Conservation (phyloP, 2,888 invertebrate species). For the Plagodis dolabraria region DNA sequence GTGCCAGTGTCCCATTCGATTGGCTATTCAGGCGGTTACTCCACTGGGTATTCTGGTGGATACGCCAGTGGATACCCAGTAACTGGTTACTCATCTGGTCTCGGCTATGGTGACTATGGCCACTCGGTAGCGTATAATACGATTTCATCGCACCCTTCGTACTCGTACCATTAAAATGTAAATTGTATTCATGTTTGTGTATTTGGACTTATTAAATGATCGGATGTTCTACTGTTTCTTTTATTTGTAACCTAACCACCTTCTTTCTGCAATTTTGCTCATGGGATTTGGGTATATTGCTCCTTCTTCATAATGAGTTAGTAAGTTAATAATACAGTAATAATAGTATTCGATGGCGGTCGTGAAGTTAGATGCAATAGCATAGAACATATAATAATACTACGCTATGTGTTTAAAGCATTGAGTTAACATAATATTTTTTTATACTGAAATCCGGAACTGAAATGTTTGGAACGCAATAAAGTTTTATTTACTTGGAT, state of each 20-base stretch:
- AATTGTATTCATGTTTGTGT: conserved; percentile 7
- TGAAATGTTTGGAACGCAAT: too few relatives aligned
- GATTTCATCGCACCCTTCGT: conserved; percentile 27
- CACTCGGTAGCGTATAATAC: conserved; percentile 35
- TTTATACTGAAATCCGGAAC: too few relatives aligned
- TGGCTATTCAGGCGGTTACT: conserved; percentile 21
- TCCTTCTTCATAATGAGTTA: too few relatives aligned
- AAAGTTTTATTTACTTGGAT: too few relatives aligned
- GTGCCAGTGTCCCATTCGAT: conserved; percentile 13
- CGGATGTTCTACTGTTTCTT: conserved; percentile 19
- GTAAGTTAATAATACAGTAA: too few relatives aligned
- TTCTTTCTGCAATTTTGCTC: too few relatives aligned
- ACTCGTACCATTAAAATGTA: conserved; percentile 24
- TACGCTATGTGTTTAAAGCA: too few relatives aligned
- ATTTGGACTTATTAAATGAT: conserved; percentile 16
- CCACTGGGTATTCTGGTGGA: conserved; percentile 8
- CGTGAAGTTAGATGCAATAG: too few relatives aligned
- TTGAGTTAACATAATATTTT: too few relatives aligned
- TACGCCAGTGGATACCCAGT: conserved; percentile 4
- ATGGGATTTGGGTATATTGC: too few relatives aligned
- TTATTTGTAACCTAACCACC: conserved; percentile 1
- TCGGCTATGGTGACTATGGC: conserved; percentile 23
- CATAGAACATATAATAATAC: too few relatives aligned
- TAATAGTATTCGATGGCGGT: too few relatives aligned
- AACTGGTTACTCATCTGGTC: background rate